Percentiles rank a stretch among this genome's conserved stretches.
phyloP scores from a whole-genome alignment of 2,888 invertebrate species.

The Agonum fuliginosum region DNA sequence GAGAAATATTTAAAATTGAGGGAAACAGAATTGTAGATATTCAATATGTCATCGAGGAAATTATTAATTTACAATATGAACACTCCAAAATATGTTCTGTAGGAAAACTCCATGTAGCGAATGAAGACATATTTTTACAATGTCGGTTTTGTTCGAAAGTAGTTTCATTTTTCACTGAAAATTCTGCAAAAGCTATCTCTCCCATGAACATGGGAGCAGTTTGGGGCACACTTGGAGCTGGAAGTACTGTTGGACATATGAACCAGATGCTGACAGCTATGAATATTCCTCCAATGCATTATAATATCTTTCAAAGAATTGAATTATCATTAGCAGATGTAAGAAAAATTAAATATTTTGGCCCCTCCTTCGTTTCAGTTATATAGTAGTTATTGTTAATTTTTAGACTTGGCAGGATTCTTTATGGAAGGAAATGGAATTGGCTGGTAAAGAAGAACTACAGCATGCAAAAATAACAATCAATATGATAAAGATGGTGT shows the following conservation, averaged over 20 bases:
- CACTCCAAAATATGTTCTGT: neutral
- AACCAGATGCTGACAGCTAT: neutral
- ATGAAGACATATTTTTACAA: neutral
- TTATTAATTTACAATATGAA: neutral
- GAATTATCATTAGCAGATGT: neutral
- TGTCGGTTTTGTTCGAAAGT: neutral
- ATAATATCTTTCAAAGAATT: neutral
- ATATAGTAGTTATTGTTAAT: no score
- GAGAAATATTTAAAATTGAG: neutral
- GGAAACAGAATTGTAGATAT: neutral
- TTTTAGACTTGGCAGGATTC: neutral
- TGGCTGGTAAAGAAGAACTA: neutral
- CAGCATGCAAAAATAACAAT: neutral
- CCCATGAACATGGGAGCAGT: neutral
- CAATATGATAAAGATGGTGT: neutral
- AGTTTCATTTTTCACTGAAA: neutral
- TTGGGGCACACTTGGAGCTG: neutral
- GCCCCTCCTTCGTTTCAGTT: no score
- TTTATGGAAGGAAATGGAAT: neutral
- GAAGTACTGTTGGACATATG: neutral
- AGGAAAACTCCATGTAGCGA: neutral
- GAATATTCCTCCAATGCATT: neutral
- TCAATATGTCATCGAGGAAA: neutral
- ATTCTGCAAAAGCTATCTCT: neutral
- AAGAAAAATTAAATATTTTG: no score